Percentiles rank a stretch among this genome's conserved stretches.
Conservation (phyloP, 2,113 vertebrate species). For the Pollachius pollachius region DNA sequence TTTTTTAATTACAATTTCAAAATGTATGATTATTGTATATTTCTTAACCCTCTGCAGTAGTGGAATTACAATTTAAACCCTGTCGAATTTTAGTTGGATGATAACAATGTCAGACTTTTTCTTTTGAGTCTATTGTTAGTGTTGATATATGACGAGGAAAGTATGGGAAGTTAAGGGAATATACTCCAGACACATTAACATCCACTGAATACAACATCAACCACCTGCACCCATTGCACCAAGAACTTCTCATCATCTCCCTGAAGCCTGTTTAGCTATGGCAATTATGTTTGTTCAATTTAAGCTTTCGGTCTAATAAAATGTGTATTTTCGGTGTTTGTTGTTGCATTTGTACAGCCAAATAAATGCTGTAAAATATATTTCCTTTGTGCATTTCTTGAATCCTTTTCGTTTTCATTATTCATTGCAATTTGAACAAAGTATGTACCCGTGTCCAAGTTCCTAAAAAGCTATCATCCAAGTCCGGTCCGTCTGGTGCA, state of each 20-base stretch:
- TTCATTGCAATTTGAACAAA: not conserved
- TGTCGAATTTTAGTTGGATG: conserved; percentile 33
- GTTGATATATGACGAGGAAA: conserved; percentile 22
- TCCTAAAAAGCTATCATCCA: not conserved
- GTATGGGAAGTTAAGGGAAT: conserved; percentile 18
- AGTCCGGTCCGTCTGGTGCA: not conserved
- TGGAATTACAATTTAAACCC: conserved; percentile 25
- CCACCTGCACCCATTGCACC: conserved; percentile 31
- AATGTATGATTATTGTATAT: not conserved
- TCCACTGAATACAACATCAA: not conserved
- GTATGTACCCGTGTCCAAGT: not conserved
- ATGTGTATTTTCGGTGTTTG: conserved; percentile 43
- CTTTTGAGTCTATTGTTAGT: conserved; percentile 28
- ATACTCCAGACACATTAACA: conserved; percentile 3
- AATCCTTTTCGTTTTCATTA: conserved; percentile 16
- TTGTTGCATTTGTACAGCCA: conserved; percentile 54
- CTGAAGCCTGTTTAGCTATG: conserved; percentile 45
- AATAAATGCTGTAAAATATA: conserved; percentile 48
- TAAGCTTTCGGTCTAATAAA: conserved; percentile 38
- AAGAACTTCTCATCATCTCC: conserved; percentile 36
- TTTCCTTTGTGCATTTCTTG: conserved; percentile 20
- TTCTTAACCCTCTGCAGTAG: not conserved
- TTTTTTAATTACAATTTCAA: conserved; percentile 32
- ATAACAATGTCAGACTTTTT: conserved; percentile 33
- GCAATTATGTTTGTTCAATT: conserved; percentile 29